Evolutionary conservation across 1,140 invertebrate genomes (phyloP).

Genomic region (Aphaenogaster rudis): DNA sequence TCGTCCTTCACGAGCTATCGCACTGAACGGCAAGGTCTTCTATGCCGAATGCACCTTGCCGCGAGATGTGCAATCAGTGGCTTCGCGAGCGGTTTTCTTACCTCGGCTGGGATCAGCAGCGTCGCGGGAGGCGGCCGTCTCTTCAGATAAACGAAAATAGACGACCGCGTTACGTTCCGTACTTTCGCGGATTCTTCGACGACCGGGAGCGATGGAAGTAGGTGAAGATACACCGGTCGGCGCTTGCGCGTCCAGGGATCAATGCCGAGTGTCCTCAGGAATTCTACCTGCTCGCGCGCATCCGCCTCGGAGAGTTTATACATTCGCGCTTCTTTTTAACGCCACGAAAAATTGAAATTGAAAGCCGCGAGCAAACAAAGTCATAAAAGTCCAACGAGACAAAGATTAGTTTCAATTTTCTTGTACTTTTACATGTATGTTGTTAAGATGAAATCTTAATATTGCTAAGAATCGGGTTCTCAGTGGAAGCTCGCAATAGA

Average conservation of each 20-base stretch:
- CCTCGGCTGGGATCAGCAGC: slow-evolving; percentile 18
- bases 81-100: slow-evolving; percentile 35
- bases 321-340: slow-evolving; percentile 15
- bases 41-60: background rate
- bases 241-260: slow-evolving; percentile 75
- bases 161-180: slow-evolving; percentile 36
- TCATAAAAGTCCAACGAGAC: background rate
- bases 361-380: background rate
- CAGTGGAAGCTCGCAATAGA: background rate
- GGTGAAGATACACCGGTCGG: slow-evolving; percentile 54
- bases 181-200: slow-evolving; percentile 26
- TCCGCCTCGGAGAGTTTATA: background rate
- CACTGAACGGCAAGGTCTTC: background rate
- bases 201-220: slow-evolving; percentile 59
- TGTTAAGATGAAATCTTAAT: background rate
- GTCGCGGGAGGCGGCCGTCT: background rate
- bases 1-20: background rate
- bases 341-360: background rate
- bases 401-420: background rate
- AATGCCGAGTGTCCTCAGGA: slow-evolving; percentile 63
- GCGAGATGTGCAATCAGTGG: background rate
- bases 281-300: slow-evolving; percentile 28
- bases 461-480: background rate
- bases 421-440: background rate
- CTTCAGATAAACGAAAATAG: slow-evolving; percentile 70